phyloP scores from a whole-genome alignment of 1,140 invertebrate species.

The Coboldia fuscipes region DNA sequence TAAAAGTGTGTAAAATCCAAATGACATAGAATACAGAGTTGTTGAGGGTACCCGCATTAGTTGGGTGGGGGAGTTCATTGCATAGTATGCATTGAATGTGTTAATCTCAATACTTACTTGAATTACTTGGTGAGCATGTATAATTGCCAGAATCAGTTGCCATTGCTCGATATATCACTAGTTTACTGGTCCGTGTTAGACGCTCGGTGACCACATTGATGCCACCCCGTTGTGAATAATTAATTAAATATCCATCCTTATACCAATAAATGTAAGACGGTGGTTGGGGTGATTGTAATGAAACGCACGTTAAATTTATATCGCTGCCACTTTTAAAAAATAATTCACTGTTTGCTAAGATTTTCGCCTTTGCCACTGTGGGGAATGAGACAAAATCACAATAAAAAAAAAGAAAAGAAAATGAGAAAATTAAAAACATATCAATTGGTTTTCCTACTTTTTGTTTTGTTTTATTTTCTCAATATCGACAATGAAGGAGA shows the following conservation, averaged over 20 bases:
- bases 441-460: slow-evolving; percentile 3
- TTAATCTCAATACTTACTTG: too few relatives aligned
- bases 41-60: background rate
- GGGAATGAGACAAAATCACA: slow-evolving; percentile 15
- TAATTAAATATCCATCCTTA: slow-evolving; percentile 64
- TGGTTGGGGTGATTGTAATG: slow-evolving; percentile 66
- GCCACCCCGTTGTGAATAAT: slow-evolving; percentile 64
- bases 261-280: slow-evolving; percentile 84
- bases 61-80: background rate
- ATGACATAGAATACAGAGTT: background rate
- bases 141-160: slow-evolving; percentile 69
- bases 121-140: slow-evolving; percentile 53
- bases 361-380: slow-evolving; percentile 74
- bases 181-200: slow-evolving; percentile 56
- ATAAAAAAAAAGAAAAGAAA: slow-evolving; percentile 4
- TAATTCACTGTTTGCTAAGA: slow-evolving; percentile 60
- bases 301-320: slow-evolving; percentile 75
- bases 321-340: slow-evolving; percentile 74
- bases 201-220: slow-evolving; percentile 75
- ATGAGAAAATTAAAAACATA: slow-evolving; percentile 2
- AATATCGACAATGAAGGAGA: too few relatives aligned
- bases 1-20: too few relatives aligned
- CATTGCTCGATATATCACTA: slow-evolving; percentile 57
- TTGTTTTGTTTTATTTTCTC: too few relatives aligned
- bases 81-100: too few relatives aligned